A percentile compares a stretch with the other conserved stretches of the same genome.
phyloP scores from a whole-genome alignment of 2,113 vertebrate species.

The Brienomyrus brachyistius region DNA sequence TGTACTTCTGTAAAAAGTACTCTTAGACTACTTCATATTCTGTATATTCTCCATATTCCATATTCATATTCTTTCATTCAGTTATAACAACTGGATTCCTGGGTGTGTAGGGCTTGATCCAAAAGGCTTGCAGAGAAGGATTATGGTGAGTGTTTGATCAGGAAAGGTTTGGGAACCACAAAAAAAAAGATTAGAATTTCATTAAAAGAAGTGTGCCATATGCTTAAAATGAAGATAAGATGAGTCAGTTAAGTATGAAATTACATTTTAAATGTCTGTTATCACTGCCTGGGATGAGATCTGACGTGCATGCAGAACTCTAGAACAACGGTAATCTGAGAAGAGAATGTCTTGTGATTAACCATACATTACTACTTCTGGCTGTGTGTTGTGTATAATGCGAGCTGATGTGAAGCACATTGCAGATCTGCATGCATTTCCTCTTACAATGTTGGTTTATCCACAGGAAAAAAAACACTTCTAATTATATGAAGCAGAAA shows the following conservation, averaged over 20 bases:
- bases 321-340: background rate
- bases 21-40: background rate
- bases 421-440: background rate
- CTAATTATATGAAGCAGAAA: background rate
- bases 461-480: background rate
- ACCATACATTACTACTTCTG: background rate
- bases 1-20: background rate
- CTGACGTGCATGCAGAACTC: background rate
- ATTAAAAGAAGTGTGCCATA: background rate
- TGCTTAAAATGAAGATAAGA: background rate
- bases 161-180: background rate
- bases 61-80: background rate
- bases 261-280: background rate
- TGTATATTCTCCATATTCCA: background rate
- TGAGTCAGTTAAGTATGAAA: constrained; percentile 15
- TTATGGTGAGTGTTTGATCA: constrained; percentile 6
- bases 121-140: background rate
- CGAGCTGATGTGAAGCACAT: background rate
- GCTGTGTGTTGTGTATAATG: background rate
- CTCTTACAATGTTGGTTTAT: background rate
- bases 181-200: background rate
- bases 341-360: background rate
- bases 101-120: background rate
- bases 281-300: background rate
- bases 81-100: background rate